phyloP scores from a whole-genome alignment of 2,888 invertebrate genomes.

The Rhaphigaster nebulosa region DNA sequence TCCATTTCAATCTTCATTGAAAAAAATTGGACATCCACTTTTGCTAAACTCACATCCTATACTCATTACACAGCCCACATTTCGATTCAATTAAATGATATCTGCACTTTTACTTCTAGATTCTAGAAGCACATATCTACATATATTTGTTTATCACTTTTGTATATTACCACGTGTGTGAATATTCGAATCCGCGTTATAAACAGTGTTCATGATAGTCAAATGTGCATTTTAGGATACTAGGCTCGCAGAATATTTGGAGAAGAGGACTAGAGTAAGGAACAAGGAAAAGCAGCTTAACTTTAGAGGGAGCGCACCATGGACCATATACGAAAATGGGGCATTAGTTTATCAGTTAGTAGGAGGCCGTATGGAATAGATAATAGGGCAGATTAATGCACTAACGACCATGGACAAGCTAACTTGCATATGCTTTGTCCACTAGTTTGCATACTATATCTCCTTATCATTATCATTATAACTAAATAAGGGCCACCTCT shows the following conservation, averaged over 20 bases:
- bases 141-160: no score
- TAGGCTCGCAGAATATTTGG: neutral
- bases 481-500: neutral
- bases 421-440: constrained; percentile 7
- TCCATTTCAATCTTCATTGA: no score
- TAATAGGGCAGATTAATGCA: constrained; percentile 22
- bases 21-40: no score
- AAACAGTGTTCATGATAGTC: no score
- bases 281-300: neutral
- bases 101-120: no score
- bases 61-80: no score
- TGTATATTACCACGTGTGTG: no score
- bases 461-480: neutral
- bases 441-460: neutral
- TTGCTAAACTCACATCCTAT: no score
- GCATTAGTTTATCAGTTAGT: constrained; percentile 23
- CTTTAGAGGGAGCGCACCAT: neutral
- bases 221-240: neutral
- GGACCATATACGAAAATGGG: constrained; percentile 7
- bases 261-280: neutral
- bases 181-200: no score
- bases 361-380: constrained; percentile 2
- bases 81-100: no score
- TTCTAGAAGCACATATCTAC: no score
- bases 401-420: neutral